phyloP scores from a whole-genome alignment of 1,140 invertebrate genomes.

The Calephelis nemesis region DNA sequence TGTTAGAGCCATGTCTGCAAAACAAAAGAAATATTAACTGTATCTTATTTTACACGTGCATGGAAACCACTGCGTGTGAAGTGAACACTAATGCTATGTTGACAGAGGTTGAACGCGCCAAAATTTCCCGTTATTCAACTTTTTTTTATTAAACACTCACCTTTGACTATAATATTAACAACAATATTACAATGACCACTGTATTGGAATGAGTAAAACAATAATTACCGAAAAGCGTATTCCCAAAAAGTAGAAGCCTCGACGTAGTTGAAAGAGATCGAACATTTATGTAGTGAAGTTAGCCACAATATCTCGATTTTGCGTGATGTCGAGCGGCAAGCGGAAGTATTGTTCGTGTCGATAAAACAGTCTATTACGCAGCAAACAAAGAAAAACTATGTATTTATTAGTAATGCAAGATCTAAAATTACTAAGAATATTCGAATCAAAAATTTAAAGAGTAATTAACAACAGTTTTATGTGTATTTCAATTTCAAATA shows the following conservation, averaged over 20 bases:
- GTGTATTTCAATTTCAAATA: too few relatives aligned
- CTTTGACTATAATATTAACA: slow-evolving; percentile 41
- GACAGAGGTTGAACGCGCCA: slow-evolving; percentile 73
- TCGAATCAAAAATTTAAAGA: too few relatives aligned
- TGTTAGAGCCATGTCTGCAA: slow-evolving; percentile 78
- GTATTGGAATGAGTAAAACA: slow-evolving; percentile 56
- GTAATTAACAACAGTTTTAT: too few relatives aligned
- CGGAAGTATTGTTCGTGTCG: slow-evolving; percentile 61
- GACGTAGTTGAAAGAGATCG: slow-evolving; percentile 74
- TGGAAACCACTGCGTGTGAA: slow-evolving; percentile 55
- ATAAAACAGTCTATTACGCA: slow-evolving; percentile 69
- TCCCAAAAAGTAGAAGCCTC: slow-evolving; percentile 72
- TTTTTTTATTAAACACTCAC: slow-evolving; percentile 37
- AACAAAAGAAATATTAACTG: slow-evolving; percentile 49
- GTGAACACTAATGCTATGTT: slow-evolving; percentile 58
- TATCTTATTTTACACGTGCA: slow-evolving; percentile 72
- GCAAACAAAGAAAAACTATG: slow-evolving; percentile 35
- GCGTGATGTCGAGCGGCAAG: slow-evolving; percentile 69
- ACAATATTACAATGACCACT: slow-evolving; percentile 40
- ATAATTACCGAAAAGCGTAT: slow-evolving; percentile 75
- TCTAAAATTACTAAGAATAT: background rate
- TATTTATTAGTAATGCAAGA: background rate
- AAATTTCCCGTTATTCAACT: slow-evolving; percentile 43
- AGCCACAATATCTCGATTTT: slow-evolving; percentile 54
- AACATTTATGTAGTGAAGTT: slow-evolving; percentile 76